Evolutionary conservation across 1,140 invertebrate genomes (phyloP), one percentile per base, ranked within the genome.

Genomic region (Diabrotica undecimpunctata): DNA sequence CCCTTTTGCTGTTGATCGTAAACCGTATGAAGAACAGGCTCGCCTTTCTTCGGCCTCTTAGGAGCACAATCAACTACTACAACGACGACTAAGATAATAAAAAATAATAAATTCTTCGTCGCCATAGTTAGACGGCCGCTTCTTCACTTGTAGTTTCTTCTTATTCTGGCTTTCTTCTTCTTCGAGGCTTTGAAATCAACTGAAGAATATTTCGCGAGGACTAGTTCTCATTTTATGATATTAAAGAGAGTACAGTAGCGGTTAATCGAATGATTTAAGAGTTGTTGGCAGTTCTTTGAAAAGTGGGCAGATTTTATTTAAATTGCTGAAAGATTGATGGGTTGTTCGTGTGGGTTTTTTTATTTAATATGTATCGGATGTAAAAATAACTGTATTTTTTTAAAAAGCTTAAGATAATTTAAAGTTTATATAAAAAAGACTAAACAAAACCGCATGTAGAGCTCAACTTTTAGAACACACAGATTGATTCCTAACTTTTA

Each of bases 1-100:
- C 90, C 90, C 2, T 84, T 85, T 77, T 93, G 90, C 39, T 87
- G 84, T 75, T 92, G 89, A 78, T 92, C 89, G 75, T 86, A 89
- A 12, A 72, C 69, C 6, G 70, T 63, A 9, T 67, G 61, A 25
- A 25, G 25, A 25, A 25, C 25, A 60, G 63, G 5, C 13, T 58
- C 52, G 64, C 69, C 39, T 53, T 51, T 69, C 12, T 59, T 58
- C 57, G 66, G 70, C 38, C 66, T 67, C 38, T 62, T 66, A n/a
- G 69, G 67, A 14, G 69, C 66, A 38, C 41, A 54, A 38, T 63
- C n/a, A 6, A 25, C 6, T 6, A 50, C 50, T 14, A 65, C 12
- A 10, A 61, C 60, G 3, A 63, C 51, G 11, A 66, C n/a, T 12
- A 65, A 51, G 36, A 63, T 36, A 7, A 62, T 13, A 12, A 64